Conservation (phyloP, 2,888 invertebrate genomes). For the Stenotaenia linearis region DNA sequence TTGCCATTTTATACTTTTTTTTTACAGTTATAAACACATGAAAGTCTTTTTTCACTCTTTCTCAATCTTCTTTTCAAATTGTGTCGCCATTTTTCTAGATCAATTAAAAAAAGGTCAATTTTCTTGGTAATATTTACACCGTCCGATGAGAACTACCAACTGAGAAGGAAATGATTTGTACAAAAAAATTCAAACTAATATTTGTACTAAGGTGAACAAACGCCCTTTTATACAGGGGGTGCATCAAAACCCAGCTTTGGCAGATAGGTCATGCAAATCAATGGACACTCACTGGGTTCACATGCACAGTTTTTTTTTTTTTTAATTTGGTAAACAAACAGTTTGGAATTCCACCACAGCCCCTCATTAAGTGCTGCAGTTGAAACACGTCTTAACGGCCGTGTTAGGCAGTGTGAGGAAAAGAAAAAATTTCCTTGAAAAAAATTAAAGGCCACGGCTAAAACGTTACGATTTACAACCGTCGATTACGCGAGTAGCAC, state of each 20-base stretch:
- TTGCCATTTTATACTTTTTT: not conserved
- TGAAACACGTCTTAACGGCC: not conserved
- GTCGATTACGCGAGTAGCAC: not conserved
- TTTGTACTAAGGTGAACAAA: slow-evolving; percentile 28
- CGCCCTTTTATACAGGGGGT: slow-evolving; percentile 4
- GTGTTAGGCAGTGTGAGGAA: slow-evolving; percentile 1
- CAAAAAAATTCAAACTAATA: slow-evolving; percentile 21
- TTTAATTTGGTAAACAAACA: not conserved
- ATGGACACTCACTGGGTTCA: slow-evolving; percentile 27
- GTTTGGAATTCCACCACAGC: slow-evolving; percentile 35
- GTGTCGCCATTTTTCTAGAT: not conserved
- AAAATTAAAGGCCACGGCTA: slow-evolving; percentile 16
- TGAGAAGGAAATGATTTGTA: slow-evolving; percentile 27
- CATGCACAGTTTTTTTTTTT: slow-evolving; percentile 3
- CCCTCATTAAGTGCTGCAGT: slow-evolving; percentile 26
- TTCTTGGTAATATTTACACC: slow-evolving; percentile 5
- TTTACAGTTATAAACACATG: not conserved
- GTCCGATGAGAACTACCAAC: not conserved
- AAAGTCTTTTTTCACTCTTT: not conserved
- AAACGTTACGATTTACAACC: not conserved
- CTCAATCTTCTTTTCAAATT: not conserved
- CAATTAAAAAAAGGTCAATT: not conserved
- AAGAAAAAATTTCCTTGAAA: not conserved
- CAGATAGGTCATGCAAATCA: not conserved
- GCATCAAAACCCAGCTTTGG: slow-evolving; percentile 16